These are phyloP conservation scores for Ovibos moschatus DNA, from an alignment of 2,113 vertebrate genomes.

Conservation along the genomic window DNA sequence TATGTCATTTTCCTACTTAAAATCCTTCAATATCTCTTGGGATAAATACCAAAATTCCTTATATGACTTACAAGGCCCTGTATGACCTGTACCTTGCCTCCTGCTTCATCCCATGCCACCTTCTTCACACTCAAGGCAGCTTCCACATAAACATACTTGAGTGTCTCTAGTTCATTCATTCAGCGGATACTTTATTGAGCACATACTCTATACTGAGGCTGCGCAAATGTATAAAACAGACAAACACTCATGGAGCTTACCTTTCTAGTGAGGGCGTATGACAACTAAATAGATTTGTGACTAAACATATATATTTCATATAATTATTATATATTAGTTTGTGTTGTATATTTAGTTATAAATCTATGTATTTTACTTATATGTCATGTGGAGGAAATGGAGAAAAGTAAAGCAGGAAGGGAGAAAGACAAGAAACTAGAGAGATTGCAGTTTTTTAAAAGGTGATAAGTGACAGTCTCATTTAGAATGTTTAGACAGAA, in stretches of 20 bases:
- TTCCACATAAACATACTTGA: background rate
- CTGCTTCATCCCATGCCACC: background rate
- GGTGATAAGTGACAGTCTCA: background rate
- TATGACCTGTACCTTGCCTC: background rate
- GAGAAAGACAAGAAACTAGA: background rate
- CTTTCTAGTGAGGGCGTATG: background rate
- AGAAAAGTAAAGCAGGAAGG: background rate
- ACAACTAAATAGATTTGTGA: background rate
- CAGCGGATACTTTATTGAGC: background rate
- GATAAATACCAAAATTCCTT: background rate
- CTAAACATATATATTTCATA: background rate
- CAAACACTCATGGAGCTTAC: background rate
- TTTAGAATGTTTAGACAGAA: background rate
- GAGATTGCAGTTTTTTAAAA: background rate
- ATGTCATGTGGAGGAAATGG: background rate
- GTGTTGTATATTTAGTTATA: background rate
- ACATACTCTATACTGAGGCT: background rate
- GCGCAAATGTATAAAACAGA: background rate
- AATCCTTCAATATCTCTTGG: background rate
- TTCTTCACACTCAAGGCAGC: background rate
- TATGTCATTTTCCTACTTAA: slow-evolving; percentile 17
- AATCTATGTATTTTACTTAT: background rate
- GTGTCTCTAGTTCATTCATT: background rate
- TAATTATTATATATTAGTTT: background rate
- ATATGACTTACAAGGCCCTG: background rate